Base-by-base conservation (phyloP, 2,797 vertebrate species). In the Bradypodion ventrale region DNA sequence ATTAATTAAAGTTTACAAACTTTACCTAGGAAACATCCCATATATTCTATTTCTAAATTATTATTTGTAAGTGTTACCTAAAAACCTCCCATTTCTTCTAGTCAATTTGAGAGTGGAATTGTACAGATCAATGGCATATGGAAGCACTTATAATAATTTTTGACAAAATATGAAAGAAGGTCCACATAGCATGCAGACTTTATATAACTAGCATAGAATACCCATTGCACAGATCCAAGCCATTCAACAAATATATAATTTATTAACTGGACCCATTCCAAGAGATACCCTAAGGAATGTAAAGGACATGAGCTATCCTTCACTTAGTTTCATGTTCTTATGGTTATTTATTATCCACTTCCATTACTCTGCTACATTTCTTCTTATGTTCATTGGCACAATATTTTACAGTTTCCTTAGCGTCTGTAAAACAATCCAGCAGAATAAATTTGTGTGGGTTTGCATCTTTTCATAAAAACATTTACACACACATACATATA, bases 331-430 rank as follows among this genome's bases (percentile, higher is more conserved):
- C 70, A 75, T 75, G 80, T 74, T 85, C 77, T 80, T 46, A 75
- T 25, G 1, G 40, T 80, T 80, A 75, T 85, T 85, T 78, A 75
- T 85, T 66, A 80, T 37, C 70, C 25, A 66, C 70, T 68, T 80
- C 77, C 83, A 80, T 80, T 72, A 80, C 40, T 85, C 63, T 74
- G 78, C 23, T 85, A 75, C 83, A 85, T 60, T 80, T 74, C 77
- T 74, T 66, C 83, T 85, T 78, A 56, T 32, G 27, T 75, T 85
- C 77, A 75, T 80, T 66, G 73, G 70, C 46, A 63, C 78, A 63
- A 85, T 70, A 27, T 80, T 73, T 80, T 75, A 80, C 62, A 42
- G 46, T 80, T 85, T 85, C 69, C 69, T 79, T 74, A 56, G 59
- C 63, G 59, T 52, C 77, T 65, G 59, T 80, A 75, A 85, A 85